Evolutionary conservation across 2,113 vertebrate genomes (phyloP), one percentile per base, ranked within the genome.

Genomic region (Otocyon megalotis): DNA sequence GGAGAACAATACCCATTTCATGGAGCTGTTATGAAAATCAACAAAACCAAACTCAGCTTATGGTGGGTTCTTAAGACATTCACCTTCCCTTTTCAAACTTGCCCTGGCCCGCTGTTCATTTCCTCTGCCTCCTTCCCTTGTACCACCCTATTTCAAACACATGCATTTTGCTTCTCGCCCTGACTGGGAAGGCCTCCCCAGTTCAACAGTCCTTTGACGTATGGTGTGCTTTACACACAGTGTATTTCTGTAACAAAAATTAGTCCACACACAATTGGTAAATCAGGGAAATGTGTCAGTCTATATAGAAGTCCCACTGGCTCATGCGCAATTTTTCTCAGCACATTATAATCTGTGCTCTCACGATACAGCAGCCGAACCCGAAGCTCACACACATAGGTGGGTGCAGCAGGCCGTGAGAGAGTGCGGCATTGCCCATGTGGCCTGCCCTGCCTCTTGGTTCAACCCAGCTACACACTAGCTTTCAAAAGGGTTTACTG

Each of bases 401-500:
- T 16, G 1, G 13, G 22, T 1, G 8, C 50, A 43, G 48, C 54
- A 65, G 54, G 37, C 20, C 10, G 12, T 0, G 2, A 13, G 19
- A 22, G 11, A 69, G 30, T 13, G 22, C 24, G 54, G 32, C 32
- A 16, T 10, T 43, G 13, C 20, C 48, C 35, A 7, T 0, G 3
- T 3, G 11, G 43, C 19, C 67, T 20, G 0, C 28, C 19, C 56
- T 56, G 63, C 53, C 30, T 48, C 71, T 32, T 62, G 16, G 63
- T 43, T 88, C 53, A 80, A 37, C 60, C n/a, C 87, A 13, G 16
- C 88, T 53, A 60, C 43, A 54, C 13, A 26, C 12, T 43, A 11
- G 43, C 24, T 24, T 77, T 84, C 50, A 16, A 88, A 86, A 80
- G 37, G 15, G 3, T 50, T 71, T 62, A 63, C 0, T 43, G 2